These are phyloP conservation scores for Chironomus striatipennis DNA, from an alignment of 1,140 invertebrate genomes.

Conservation along the genomic window DNA sequence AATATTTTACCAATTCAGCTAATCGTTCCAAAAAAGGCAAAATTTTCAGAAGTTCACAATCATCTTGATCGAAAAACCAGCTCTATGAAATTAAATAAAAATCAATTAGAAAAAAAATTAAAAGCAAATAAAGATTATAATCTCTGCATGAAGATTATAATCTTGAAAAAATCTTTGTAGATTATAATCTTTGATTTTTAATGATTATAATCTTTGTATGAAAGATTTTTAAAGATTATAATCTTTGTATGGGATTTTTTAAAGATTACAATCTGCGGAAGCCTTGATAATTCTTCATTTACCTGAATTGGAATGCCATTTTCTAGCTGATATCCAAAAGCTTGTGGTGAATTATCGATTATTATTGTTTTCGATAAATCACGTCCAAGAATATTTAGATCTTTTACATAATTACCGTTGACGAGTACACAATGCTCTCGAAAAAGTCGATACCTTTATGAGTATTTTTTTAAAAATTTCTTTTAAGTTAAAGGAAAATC, in stretches of 20 bases:
- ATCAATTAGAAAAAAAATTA: no score
- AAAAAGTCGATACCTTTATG: slow-evolving; percentile 56
- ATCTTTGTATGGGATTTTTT: no score
- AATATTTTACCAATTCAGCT: slow-evolving; percentile 54
- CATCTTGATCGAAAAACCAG: slow-evolving; percentile 89
- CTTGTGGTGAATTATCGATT: slow-evolving; percentile 87
- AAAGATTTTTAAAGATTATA: no score
- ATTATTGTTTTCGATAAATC: slow-evolving; percentile 89
- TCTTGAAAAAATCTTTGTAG: no score
- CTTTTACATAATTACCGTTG: slow-evolving; percentile 95
- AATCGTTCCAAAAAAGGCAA: slow-evolving; percentile 89
- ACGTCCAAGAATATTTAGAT: slow-evolving; percentile 84
- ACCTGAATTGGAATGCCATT: slow-evolving; percentile 89
- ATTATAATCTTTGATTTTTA: no score
- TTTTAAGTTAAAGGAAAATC: no score
- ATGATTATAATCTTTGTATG: no score
- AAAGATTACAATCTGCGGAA: no score
- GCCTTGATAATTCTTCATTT: background rate
- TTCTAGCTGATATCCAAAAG: slow-evolving; percentile 79
- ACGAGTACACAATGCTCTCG: slow-evolving; percentile 92
- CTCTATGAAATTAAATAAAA: slow-evolving; percentile 48
- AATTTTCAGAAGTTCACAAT: slow-evolving; percentile 85
- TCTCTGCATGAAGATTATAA: no score
- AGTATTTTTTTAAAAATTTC: slow-evolving; percentile 36
- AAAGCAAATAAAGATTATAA: no score